Base-by-base conservation (phyloP, 1,140 invertebrate genomes). In the Dufourea novaeangliae region DNA sequence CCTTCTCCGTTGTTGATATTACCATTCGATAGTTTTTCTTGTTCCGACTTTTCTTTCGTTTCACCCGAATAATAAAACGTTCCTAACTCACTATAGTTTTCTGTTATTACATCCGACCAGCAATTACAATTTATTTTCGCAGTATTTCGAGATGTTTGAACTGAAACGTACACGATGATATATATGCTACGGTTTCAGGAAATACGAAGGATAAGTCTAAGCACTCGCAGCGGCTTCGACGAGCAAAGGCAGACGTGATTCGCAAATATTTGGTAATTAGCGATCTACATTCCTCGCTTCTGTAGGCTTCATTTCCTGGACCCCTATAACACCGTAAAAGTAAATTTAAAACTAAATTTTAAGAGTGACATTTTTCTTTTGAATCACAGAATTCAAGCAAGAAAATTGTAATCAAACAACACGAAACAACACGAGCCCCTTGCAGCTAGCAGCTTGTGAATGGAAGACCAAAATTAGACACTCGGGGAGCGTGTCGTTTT, bases 231-330 rank as follows among this genome's bases (percentile, higher is more conserved):
- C n/a, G 25, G 29, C 8, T 25, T 46, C n/a, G 14, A 39, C 27
- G 34, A 39, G 44, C 71, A 66, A 44, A 66, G 14, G 59, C 20
- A 39, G 34, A 56, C 75, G 56, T 41, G 34, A 44, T 44, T 62
- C 46, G 64, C 69, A 80, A 82, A 82, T 82, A 82, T 82, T 82
- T 80, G 62, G 12, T 73, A 80, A 82, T 82, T 82, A 82, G 68
- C 32, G 56, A 82, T 82, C 64, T 76, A 71, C 44, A 82, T 82
- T 67, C 39, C n/a, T 5, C 37, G 25, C 4, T 50, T 81, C 62
- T 14, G 66, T 70, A 67, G n/a, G n/a, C n/a, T n/a, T n/a, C n/a
- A n/a, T n/a, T n/a, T n/a, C n/a, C n/a, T n/a, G n/a, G n/a, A n/a
- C n/a, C n/a, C n/a, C n/a, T n/a, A n/a, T n/a, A n/a, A n/a, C n/a